Evolutionary conservation across 2,113 vertebrate species (phyloP).

Genomic region (Melanotaenia duboulayi): DNA sequence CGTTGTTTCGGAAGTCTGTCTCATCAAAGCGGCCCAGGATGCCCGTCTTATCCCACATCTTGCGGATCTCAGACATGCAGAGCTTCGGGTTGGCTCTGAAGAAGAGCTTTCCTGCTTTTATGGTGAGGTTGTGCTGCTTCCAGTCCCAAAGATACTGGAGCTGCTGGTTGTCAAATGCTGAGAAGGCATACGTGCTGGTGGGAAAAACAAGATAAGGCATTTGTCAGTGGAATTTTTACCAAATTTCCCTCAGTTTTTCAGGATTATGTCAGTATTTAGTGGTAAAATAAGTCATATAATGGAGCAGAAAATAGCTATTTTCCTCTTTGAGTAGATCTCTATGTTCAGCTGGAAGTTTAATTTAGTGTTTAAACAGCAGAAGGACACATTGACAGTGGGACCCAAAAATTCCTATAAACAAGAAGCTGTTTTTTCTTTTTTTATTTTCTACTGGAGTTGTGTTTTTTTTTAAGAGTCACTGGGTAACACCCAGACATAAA

Average conservation of each 20-base stretch:
- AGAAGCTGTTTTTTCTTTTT: slow-evolving; percentile 4
- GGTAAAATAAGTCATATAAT: slow-evolving; percentile 16
- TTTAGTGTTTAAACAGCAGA: slow-evolving; percentile 17
- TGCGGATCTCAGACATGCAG: slow-evolving; percentile 94
- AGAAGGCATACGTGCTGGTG: slow-evolving; percentile 92
- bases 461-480: slow-evolving; percentile 41
- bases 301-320: slow-evolving; percentile 9
- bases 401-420: slow-evolving; percentile 27
- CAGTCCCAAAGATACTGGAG: slow-evolving; percentile 98
- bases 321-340: slow-evolving; percentile 9
- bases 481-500: slow-evolving; percentile 65
- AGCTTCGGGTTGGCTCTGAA: slow-evolving; percentile 95
- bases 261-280: background rate
- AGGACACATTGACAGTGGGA: slow-evolving; percentile 12
- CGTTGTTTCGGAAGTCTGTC: slow-evolving; percentile 91
- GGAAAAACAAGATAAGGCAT: slow-evolving; percentile 13
- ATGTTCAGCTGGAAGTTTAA: slow-evolving; percentile 22
- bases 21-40: slow-evolving; percentile 88
- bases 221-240: slow-evolving; percentile 7
- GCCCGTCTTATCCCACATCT: slow-evolving; percentile 93
- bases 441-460: slow-evolving; percentile 6
- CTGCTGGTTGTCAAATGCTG: slow-evolving; percentile 94
- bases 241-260: slow-evolving; percentile 5
- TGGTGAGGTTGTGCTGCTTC: slow-evolving; percentile 95
- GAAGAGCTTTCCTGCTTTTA: slow-evolving; percentile 90